A percentile compares a stretch with the other conserved stretches of the same genome.
These are phyloP conservation scores for Peromyscus melanophrys DNA, from an alignment of 2,797 vertebrate genomes.

Conservation along the genomic window DNA sequence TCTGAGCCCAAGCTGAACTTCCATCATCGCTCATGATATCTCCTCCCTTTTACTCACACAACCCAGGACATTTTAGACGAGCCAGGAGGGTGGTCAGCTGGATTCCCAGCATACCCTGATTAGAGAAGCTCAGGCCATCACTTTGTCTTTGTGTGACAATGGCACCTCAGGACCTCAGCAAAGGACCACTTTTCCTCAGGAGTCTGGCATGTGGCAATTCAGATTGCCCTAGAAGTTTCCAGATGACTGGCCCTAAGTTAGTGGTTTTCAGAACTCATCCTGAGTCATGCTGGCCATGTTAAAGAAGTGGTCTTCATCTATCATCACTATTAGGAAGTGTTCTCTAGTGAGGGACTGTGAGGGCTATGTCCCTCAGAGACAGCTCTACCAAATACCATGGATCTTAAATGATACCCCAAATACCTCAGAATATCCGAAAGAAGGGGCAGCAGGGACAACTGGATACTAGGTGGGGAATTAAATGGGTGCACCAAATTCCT, in stretches of 20 bases:
- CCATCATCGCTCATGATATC: fast-evolving
- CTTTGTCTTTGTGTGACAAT: not conserved
- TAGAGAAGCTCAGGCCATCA: not conserved
- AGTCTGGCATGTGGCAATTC: not conserved
- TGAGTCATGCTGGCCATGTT: no score
- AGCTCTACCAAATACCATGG: not conserved
- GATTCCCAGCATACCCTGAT: not conserved
- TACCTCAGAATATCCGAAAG: not conserved
- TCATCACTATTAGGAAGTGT: not conserved
- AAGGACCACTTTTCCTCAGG: not conserved
- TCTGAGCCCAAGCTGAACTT: not conserved
- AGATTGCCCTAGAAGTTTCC: not conserved
- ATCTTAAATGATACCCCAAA: not conserved
- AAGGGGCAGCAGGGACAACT: not conserved
- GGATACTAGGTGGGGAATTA: not conserved
- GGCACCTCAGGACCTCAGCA: not conserved
- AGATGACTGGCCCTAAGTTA: not conserved
- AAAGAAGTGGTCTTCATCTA: not conserved
- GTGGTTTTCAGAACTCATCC: not conserved
- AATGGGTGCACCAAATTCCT: not conserved
- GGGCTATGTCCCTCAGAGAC: not conserved
- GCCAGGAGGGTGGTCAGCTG: not conserved
- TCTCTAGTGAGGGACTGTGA: not conserved
- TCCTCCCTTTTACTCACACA: not conserved
- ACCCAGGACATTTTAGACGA: not conserved